Base-by-base conservation (phyloP, 2,888 invertebrate species). In the Nomada ferruginata region DNA sequence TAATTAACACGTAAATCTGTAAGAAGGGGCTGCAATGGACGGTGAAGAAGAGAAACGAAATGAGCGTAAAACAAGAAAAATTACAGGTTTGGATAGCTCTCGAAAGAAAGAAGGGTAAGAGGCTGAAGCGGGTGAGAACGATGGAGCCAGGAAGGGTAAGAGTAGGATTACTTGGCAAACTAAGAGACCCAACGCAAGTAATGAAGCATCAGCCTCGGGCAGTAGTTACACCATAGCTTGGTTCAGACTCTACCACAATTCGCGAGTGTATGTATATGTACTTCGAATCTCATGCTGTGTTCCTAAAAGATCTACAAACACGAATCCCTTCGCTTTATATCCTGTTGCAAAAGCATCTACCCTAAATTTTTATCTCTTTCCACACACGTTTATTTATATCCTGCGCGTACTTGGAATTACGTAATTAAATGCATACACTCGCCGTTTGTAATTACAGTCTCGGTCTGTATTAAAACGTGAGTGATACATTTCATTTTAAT, bases 361-460 rank as follows among this genome's bases (percentile, higher is more conserved):
- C 68, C 65, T 9, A 29, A 52, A 26, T 59, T 53, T 29, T 36
- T 26, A 5, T 60, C 59, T 18, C 59, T 53, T 60, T 29, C 71
- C 74, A 70, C 79, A 69, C 69, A 50, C 78, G 85, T 89, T 87
- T 89, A 88, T 88, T 88, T 86, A 86, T 36, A 36, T 36, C 36
- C 84, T 87, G 76, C 83, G 86, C 87, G 86, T 85, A 79, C 81
- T 83, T 87, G 87, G 89, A 88, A 82, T 89, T 89, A 85, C 89
- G 86, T 89, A 90, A 90, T 91, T 91, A 89, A 90, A 90, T 81
- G 85, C 84, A 88, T 75, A 85, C 83, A 86, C 77, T 69, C 59
- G 50, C 55, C 52, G 55, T 69, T 63, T 47, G 44, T 55, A 64
- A 73, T 60, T 44, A 61, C 59, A 55, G 42, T 11, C 52, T 53